Evolutionary conservation across 2,888 invertebrate species (phyloP).

Genomic region (Drosophila barbarae): DNA sequence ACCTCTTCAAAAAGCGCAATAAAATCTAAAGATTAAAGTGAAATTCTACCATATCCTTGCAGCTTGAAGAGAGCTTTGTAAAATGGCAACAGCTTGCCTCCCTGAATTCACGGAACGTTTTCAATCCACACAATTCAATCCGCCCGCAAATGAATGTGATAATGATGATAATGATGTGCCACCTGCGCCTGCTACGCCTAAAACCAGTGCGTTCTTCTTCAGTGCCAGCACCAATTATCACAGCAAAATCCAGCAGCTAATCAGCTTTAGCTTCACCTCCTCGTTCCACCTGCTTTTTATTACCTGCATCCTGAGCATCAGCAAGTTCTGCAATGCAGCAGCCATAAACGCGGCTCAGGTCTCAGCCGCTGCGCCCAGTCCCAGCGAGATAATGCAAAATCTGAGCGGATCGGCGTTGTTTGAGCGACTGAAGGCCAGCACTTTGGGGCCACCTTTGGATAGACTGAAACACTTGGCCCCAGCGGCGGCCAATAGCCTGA

Average conservation of each 20-base stretch:
- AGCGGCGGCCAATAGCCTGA: conserved; percentile 70
- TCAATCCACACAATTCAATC: conserved; percentile 16
- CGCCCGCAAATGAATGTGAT: neutral
- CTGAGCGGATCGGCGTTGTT: conserved; percentile 70
- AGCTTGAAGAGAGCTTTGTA: conserved; percentile 7
- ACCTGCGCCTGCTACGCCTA: conserved; percentile 1
- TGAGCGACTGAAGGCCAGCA: conserved; percentile 72
- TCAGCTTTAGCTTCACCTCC: conserved; percentile 78
- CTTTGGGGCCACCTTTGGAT: conserved; percentile 64
- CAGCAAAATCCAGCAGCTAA: conserved; percentile 78
- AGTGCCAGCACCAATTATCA: conserved; percentile 76
- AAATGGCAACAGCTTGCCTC: conserved; percentile 37
- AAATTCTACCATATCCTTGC: conserved; percentile 7
- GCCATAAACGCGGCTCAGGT: conserved; percentile 70
- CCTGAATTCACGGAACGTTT: conserved; percentile 24
- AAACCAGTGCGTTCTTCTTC: conserved; percentile 64
- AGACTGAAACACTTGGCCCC: conserved; percentile 56
- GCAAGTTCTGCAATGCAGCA: conserved; percentile 77
- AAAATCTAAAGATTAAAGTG: conserved; percentile 9
- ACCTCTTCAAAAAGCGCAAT: no score
- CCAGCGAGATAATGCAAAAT: conserved; percentile 68
- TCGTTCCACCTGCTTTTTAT: conserved; percentile 76
- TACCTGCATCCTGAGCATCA: conserved; percentile 77
- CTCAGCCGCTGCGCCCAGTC: conserved; percentile 60
- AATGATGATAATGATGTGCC: neutral